These are phyloP conservation scores for Drosophila diplacantha DNA, from an alignment of 2,888 invertebrate genomes.

Conservation along the genomic window DNA sequence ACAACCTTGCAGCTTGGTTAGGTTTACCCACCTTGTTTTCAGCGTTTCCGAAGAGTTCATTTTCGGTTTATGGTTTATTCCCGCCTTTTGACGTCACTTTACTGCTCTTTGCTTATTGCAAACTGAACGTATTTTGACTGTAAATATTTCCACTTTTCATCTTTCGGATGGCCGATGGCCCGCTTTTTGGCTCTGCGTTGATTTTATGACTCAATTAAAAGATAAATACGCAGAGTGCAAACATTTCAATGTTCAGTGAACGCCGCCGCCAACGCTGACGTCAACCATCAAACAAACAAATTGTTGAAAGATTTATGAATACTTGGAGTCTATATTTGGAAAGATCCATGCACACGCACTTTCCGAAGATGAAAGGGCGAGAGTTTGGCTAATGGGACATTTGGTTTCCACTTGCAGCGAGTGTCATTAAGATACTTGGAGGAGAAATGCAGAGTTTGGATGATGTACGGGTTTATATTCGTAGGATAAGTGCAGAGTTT, in stretches of 20 bases:
- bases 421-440: not conserved
- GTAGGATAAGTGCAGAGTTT: not conserved
- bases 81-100: slow-evolving; percentile 23
- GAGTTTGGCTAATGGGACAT: slow-evolving; percentile 29
- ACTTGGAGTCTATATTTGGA: slow-evolving; percentile 27
- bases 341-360: slow-evolving; percentile 20
- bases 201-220: slow-evolving; percentile 64
- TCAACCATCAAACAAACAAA: slow-evolving; percentile 34
- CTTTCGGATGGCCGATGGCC: slow-evolving; percentile 21
- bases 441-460: not conserved
- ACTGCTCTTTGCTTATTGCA: slow-evolving; percentile 18
- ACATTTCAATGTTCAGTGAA: slow-evolving; percentile 40
- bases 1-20: slow-evolving; percentile 19
- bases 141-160: slow-evolving; percentile 42
- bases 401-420: slow-evolving; percentile 2
- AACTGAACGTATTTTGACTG: slow-evolving; percentile 30
- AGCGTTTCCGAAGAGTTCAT: slow-evolving; percentile 1
- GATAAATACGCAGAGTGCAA: slow-evolving; percentile 41
- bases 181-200: slow-evolving; percentile 16
- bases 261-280: slow-evolving; percentile 18
- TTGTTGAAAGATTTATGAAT: slow-evolving; percentile 44
- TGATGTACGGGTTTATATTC: too few relatives aligned
- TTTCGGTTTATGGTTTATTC: slow-evolving; percentile 1
- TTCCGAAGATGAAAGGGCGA: slow-evolving; percentile 29
- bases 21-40: not conserved